A percentile compares a stretch with the other conserved stretches of the same genome.
phyloP scores from a whole-genome alignment of 1,140 invertebrate genomes.

The Bombus confusus region DNA sequence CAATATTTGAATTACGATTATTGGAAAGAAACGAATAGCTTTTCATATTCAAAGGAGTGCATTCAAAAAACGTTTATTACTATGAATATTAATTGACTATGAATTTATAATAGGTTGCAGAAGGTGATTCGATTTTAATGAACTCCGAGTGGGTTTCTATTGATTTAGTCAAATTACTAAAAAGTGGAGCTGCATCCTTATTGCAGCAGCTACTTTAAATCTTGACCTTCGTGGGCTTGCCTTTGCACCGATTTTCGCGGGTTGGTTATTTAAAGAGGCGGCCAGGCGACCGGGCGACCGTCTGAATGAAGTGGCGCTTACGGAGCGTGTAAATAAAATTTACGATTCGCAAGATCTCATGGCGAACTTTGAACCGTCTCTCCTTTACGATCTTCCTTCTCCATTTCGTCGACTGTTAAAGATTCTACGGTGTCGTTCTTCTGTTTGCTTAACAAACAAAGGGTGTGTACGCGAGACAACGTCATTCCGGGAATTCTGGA shows the following conservation, averaged over 20 bases:
- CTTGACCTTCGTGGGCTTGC: conserved; percentile 28
- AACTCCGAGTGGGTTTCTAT: background rate
- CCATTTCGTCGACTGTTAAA: background rate
- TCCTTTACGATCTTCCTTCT: background rate
- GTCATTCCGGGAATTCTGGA: background rate
- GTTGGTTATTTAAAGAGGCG: conserved; percentile 8
- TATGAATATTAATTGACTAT: too few relatives aligned
- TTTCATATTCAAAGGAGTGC: too few relatives aligned
- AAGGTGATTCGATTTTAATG: background rate
- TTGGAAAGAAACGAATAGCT: too few relatives aligned
- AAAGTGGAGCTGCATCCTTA: background rate
- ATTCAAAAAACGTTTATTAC: too few relatives aligned
- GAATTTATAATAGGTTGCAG: too few relatives aligned
- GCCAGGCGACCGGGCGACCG: too few relatives aligned
- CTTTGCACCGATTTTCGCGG: conserved; percentile 20
- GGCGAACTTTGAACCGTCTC: background rate
- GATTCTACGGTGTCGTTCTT: background rate
- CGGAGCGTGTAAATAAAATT: conserved; percentile 35
- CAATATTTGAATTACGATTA: too few relatives aligned
- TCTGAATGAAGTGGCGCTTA: conserved; percentile 7
- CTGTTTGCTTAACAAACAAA: conserved; percentile 35
- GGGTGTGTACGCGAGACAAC: background rate
- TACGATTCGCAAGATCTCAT: conserved; percentile 20
- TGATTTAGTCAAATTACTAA: background rate
- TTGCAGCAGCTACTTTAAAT: background rate